These are phyloP conservation scores for Vultur gryphus DNA, from an alignment of 2,797 vertebrate genomes.

Conservation along the genomic window DNA sequence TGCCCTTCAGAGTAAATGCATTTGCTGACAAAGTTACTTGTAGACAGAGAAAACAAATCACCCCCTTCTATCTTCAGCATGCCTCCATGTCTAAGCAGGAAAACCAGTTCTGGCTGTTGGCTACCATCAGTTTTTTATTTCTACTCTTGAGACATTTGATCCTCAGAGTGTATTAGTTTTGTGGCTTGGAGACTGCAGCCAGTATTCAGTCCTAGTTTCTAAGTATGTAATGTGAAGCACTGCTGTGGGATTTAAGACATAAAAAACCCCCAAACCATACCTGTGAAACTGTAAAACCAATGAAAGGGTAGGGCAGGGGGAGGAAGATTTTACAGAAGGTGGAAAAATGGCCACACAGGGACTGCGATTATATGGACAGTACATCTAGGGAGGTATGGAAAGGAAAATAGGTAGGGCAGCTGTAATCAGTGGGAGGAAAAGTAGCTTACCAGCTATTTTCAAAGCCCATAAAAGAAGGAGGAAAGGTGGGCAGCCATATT, in stretches of 20 bases:
- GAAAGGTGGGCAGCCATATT: not conserved
- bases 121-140: not conserved
- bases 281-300: not conserved
- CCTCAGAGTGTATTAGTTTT: not conserved
- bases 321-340: not conserved
- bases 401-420: not conserved
- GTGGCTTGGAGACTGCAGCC: not conserved
- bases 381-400: not conserved
- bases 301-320: not conserved
- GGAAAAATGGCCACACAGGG: not conserved
- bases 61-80: not conserved
- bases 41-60: not conserved
- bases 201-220: not conserved
- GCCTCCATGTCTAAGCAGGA: not conserved
- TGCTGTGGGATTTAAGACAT: not conserved
- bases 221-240: not conserved
- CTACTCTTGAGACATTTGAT: not conserved
- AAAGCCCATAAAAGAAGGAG: not conserved
- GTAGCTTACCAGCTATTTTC: not conserved
- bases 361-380: not conserved
- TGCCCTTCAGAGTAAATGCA: not conserved
- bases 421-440: not conserved
- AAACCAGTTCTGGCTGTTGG: not conserved
- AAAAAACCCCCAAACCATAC: not conserved
- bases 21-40: not conserved